Evolutionary conservation across 2,113 vertebrate species (phyloP).

Genomic region (Genyomyrus donnyi): DNA sequence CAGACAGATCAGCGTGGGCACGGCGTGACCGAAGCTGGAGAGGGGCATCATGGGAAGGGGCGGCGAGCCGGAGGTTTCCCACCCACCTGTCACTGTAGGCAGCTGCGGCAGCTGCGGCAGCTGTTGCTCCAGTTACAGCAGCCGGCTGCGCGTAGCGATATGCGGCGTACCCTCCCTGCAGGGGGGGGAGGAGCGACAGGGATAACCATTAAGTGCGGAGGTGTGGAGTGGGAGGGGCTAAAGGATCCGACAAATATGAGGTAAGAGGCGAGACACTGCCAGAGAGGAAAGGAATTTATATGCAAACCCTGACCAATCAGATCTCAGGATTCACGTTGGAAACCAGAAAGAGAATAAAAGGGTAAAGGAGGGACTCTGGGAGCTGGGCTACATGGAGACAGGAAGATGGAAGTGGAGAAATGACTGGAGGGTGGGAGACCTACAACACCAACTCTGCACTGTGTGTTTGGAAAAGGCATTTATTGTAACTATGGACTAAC

Average conservation of each 20-base stretch:
- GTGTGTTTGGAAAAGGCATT: neutral
- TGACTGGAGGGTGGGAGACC: constrained; percentile 54
- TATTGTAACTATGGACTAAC: neutral
- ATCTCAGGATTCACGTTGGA: neutral
- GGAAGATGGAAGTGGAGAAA: constrained; percentile 49
- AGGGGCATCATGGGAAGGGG: neutral
- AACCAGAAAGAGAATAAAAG: neutral
- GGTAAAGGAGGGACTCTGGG: constrained; percentile 19
- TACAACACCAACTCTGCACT: neutral
- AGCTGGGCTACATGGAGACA: neutral
- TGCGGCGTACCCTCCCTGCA: constrained; percentile 90
- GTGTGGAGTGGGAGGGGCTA: neutral
- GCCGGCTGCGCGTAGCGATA: constrained; percentile 97
- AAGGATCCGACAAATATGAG: neutral
- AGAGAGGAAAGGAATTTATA: neutral
- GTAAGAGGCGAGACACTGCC: neutral
- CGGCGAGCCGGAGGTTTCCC: neutral
- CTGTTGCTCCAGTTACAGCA: constrained; percentile 87
- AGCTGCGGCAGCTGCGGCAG: constrained; percentile 84
- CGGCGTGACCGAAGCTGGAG: neutral
- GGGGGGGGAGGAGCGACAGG: neutral
- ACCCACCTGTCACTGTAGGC: constrained; percentile 94
- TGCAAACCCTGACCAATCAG: neutral
- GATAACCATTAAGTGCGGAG: neutral
- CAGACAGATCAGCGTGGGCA: neutral